Conservation (phyloP, 2,113 vertebrate species). For the Orthonyx spaldingii region DNA sequence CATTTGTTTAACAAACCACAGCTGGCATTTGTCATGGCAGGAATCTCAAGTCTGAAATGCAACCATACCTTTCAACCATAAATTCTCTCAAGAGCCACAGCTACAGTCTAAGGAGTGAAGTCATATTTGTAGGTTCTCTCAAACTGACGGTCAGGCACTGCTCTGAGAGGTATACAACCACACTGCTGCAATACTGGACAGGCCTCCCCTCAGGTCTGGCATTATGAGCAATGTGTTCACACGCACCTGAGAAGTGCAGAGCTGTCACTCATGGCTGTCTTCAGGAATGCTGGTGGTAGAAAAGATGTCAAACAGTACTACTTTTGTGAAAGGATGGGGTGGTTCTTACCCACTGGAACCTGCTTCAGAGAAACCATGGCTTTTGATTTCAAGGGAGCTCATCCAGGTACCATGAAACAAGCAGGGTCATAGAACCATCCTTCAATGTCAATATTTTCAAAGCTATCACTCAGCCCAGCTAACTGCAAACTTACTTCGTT, state of each 20-base stretch:
- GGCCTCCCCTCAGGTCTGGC: not conserved
- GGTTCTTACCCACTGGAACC: not conserved
- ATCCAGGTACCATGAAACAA: not conserved
- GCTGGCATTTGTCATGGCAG: not conserved
- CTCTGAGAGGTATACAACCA: not conserved
- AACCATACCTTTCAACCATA: not conserved
- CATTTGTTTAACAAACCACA: not conserved
- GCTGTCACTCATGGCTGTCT: not conserved
- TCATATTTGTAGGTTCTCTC: not conserved
- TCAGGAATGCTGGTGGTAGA: rapidly evolving
- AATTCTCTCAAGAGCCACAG: not conserved
- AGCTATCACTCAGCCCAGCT: not conserved
- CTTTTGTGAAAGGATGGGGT: not conserved
- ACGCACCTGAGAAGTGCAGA: not conserved
- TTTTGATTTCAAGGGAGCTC: not conserved
- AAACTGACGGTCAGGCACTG: not conserved
- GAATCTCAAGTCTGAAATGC: not conserved
- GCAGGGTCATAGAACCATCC: not conserved
- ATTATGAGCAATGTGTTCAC: not conserved
- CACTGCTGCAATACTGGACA: not conserved
- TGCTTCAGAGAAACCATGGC: not conserved
- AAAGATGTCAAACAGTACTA: not conserved
- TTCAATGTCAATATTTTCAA: not conserved
- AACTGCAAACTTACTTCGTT: slow-evolving; percentile 73
- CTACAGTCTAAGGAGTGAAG: not conserved